Conservation (phyloP, 2,113 vertebrate genomes). For the Leucoraja erinaceus region DNA sequence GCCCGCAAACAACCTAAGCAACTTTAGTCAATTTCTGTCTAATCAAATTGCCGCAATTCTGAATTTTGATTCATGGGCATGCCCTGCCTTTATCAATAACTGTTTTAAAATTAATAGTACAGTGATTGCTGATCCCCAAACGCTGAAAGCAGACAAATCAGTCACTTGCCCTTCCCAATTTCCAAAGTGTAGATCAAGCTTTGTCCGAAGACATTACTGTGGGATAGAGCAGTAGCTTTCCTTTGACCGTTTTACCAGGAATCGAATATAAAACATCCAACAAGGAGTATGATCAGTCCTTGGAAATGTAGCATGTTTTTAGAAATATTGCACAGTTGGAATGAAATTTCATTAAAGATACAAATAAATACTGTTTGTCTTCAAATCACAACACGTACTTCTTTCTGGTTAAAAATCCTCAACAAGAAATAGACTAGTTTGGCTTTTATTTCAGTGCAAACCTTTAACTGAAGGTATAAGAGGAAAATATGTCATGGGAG, state of each 20-base stretch:
- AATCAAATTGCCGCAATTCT: too few relatives aligned
- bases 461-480: background rate
- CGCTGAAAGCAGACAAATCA: too few relatives aligned
- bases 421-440: background rate
- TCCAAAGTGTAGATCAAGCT: too few relatives aligned
- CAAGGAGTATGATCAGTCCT: background rate
- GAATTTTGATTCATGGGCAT: too few relatives aligned
- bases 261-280: background rate
- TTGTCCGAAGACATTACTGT: background rate
- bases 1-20: too few relatives aligned
- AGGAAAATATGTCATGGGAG: background rate
- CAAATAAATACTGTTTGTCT: background rate
- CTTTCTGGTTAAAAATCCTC: background rate
- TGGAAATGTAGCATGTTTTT: background rate
- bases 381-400: background rate
- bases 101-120: too few relatives aligned
- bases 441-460: background rate
- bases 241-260: background rate
- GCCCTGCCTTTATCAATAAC: too few relatives aligned
- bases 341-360: background rate
- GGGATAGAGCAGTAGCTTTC: background rate
- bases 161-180: too few relatives aligned
- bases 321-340: background rate
- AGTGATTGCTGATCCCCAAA: too few relatives aligned
- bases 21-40: too few relatives aligned